A percentile compares a stretch with the other conserved stretches of the same genome.
Evolutionary conservation across 1,140 invertebrate species (phyloP).

Genomic region (Penaeus japonicus): DNA sequence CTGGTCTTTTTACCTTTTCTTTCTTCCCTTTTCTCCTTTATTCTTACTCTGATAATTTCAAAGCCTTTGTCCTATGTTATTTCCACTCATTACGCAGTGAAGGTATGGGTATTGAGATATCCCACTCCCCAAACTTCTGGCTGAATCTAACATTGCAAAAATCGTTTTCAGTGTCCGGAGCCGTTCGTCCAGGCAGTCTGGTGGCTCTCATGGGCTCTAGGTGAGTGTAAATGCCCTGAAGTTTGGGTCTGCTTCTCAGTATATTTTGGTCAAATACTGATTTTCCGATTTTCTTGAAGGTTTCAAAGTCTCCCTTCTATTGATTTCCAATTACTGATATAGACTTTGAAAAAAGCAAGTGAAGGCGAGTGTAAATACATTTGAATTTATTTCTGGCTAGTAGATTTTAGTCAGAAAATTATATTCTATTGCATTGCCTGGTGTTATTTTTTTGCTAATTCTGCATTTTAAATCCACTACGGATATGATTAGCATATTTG

Average conservation of each 20-base stretch:
- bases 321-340: too few species aligned
- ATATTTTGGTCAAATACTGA: background rate
- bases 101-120: background rate
- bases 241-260: background rate
- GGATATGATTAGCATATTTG: too few species aligned
- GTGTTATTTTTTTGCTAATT: background rate
- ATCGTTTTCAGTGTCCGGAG: slow-evolving; percentile 62
- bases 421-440: background rate
- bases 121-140: background rate
- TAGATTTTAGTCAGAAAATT: too few species aligned
- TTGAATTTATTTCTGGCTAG: background rate
- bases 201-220: slow-evolving; percentile 65
- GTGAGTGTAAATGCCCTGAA: slow-evolving; percentile 44
- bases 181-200: slow-evolving; percentile 64
- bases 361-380: too few species aligned
- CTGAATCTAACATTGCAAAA: background rate
- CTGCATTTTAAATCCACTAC: too few species aligned
- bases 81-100: background rate
- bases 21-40: background rate
- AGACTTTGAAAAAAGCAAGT: too few species aligned
- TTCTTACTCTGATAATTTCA: too few species aligned
- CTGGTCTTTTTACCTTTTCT: background rate
- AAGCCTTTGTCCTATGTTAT: background rate
- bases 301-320: too few species aligned
- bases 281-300: background rate